phyloP scores from a whole-genome alignment of 2,113 vertebrate genomes.

The Crotalus helleri region DNA sequence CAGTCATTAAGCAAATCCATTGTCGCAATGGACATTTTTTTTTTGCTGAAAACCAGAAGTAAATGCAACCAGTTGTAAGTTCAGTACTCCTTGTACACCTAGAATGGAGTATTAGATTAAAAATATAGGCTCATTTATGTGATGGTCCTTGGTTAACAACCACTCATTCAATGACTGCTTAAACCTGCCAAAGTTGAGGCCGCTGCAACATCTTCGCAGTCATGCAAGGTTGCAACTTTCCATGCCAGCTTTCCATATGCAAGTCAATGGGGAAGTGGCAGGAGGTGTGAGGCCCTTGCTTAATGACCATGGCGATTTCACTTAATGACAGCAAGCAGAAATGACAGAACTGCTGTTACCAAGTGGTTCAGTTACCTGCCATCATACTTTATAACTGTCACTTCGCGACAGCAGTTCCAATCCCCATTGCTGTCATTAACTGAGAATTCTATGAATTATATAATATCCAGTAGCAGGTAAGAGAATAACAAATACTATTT shows the following conservation, averaged over 20 bases:
- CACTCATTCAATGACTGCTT: not conserved
- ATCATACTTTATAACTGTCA: not conserved
- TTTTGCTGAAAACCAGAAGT: no score
- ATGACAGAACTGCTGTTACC: not conserved
- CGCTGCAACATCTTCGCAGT: not conserved
- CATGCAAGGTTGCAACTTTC: not conserved
- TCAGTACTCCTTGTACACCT: not conserved
- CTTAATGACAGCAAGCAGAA: not conserved
- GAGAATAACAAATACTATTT: not conserved
- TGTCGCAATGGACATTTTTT: no score
- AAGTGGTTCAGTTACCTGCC: not conserved
- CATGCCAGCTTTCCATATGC: not conserved
- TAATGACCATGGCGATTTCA: not conserved
- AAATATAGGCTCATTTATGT: not conserved
- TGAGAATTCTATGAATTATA: not conserved
- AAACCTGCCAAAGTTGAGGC: not conserved
- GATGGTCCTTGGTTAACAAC: not conserved
- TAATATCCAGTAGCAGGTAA: constrained; percentile 7
- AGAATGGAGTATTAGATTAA: not conserved
- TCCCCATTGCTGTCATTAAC: not conserved
- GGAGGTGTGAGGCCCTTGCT: not conserved
- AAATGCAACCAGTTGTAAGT: not conserved
- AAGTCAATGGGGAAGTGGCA: no score
- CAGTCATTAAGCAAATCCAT: no score
- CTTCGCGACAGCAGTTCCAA: not conserved